Conservation (phyloP, 2,113 vertebrate genomes). For the Brienomyrus brachyistius region DNA sequence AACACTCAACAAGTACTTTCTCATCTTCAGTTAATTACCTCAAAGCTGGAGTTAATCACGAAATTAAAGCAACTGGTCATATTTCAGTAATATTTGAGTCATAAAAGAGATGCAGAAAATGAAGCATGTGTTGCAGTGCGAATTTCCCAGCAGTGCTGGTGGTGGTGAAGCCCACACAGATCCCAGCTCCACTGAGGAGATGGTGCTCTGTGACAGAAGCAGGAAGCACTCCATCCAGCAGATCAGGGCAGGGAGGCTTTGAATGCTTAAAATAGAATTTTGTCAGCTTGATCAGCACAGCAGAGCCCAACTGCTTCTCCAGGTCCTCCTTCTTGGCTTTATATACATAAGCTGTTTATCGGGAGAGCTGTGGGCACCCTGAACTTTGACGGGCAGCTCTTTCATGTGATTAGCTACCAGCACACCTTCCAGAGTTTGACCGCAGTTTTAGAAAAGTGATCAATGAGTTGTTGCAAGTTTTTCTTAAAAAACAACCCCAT, state of each 20-base stretch:
- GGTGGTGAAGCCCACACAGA: background rate
- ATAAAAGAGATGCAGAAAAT: background rate
- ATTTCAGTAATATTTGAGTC: background rate
- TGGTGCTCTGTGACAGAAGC: background rate
- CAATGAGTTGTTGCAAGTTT: background rate
- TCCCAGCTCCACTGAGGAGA: background rate
- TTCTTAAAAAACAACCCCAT: background rate
- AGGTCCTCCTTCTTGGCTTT: background rate
- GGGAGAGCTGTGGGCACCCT: background rate
- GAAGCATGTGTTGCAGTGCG: background rate
- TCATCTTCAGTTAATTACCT: background rate
- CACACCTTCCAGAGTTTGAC: background rate
- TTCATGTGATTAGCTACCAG: background rate
- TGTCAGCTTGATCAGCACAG: conserved; percentile 10
- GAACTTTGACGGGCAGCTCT: background rate
- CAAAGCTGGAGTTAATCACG: background rate
- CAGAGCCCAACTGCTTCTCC: conserved; percentile 2
- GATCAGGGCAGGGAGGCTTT: background rate
- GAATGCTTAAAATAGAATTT: conserved; percentile 1
- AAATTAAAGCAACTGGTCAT: background rate
- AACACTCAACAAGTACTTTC: background rate
- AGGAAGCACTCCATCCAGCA: background rate
- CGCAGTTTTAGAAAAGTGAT: background rate
- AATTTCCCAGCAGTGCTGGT: background rate
- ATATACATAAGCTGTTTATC: background rate